phyloP scores from a whole-genome alignment of 2,797 vertebrate species.

The Chelmon rostratus region DNA sequence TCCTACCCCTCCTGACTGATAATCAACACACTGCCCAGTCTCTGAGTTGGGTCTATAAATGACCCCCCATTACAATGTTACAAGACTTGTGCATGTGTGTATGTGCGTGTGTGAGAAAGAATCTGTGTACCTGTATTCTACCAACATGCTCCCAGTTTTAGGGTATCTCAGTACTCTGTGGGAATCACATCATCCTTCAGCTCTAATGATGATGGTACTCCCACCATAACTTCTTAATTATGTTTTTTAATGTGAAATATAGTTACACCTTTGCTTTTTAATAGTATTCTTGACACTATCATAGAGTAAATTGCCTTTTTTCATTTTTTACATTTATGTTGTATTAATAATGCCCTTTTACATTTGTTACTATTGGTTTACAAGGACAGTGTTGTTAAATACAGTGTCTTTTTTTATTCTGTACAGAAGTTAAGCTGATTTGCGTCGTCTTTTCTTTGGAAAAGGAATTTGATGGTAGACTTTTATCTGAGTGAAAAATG shows the following conservation, averaged over 20 bases:
- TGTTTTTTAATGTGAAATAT: conserved; percentile 61
- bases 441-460: conserved; percentile 78
- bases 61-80: conserved; percentile 61
- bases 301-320: conserved; percentile 59
- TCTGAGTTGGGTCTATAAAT: conserved; percentile 67
- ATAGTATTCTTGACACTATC: conserved; percentile 65
- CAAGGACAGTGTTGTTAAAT: conserved; percentile 65
- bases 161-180: conserved; percentile 52
- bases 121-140: conserved; percentile 72
- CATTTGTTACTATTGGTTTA: conserved; percentile 61
- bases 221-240: conserved; percentile 36
- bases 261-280: conserved; percentile 62
- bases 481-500: conserved; percentile 70
- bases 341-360: conserved; percentile 51
- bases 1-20: conserved; percentile 14
- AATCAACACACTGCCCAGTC: conserved; percentile 50
- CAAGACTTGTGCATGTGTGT: conserved; percentile 31
- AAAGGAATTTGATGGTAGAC: conserved; percentile 77
- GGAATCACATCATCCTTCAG: conserved; percentile 53
- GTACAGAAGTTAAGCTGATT: conserved; percentile 74
- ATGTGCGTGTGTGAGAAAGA: conserved; percentile 38
- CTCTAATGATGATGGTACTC: conserved; percentile 50
- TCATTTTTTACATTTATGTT: conserved; percentile 67
- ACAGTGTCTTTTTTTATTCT: conserved; percentile 52
- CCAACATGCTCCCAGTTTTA: conserved; percentile 59